Conservation (phyloP, 2,797 vertebrate species). For the Melanotaenia parkinsoni region DNA sequence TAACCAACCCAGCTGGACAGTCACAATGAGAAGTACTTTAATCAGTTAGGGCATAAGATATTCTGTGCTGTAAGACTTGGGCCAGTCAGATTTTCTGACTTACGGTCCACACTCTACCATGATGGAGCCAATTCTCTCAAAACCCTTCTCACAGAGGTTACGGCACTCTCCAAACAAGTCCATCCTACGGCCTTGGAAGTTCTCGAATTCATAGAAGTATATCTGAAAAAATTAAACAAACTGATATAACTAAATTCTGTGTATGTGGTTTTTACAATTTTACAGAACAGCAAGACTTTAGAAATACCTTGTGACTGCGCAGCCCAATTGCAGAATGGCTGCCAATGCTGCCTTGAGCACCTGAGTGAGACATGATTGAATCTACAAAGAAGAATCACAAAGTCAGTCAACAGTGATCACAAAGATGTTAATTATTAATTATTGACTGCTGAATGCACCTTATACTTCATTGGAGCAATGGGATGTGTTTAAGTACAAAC, state of each 20-base stretch:
- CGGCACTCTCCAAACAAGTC: conserved; percentile 82
- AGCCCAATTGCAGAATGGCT: conserved; percentile 81
- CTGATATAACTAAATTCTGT: background rate
- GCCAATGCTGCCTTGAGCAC: conserved; percentile 86
- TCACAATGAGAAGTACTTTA: background rate
- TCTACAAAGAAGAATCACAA: conserved; percentile 56
- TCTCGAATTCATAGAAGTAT: conserved; percentile 86
- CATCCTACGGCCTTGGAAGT: conserved; percentile 87
- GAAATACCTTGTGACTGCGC: conserved; percentile 79
- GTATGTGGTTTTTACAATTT: rapidly evolving
- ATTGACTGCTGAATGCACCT: background rate
- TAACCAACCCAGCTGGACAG: conserved; percentile 85
- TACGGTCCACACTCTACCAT: conserved; percentile 87
- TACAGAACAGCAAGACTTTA: background rate
- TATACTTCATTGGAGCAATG: background rate
- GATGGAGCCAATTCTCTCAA: conserved; percentile 85
- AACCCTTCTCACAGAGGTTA: conserved; percentile 84
- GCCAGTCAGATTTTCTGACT: conserved; percentile 54
- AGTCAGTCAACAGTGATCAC: conserved; percentile 1
- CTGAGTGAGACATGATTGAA: conserved; percentile 86
- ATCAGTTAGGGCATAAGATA: background rate
- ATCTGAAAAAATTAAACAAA: conserved; percentile 71
- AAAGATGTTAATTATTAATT: background rate
- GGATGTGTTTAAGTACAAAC: too few relatives aligned
- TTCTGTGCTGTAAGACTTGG: background rate